Percentiles rank a stretch among this genome's conserved stretches.
Evolutionary conservation across 2,888 invertebrate species (phyloP).

Genomic region (Dynastes maya): DNA sequence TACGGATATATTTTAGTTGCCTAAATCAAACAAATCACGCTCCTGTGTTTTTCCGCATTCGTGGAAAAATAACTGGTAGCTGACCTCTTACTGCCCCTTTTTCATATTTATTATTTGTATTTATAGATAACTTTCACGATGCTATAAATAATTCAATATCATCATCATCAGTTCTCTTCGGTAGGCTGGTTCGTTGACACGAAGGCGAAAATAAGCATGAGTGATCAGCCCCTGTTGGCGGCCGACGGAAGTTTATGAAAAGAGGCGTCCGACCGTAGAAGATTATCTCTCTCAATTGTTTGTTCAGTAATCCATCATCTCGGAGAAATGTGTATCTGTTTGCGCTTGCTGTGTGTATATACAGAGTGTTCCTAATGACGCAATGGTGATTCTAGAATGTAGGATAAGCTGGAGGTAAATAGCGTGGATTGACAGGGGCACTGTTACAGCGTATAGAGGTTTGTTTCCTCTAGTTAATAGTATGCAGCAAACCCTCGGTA

Average conservation of each 20-base stretch:
- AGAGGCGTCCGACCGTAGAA: conserved; percentile 59
- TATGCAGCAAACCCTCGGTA: no score
- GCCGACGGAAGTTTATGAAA: conserved; percentile 57
- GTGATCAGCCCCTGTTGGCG: conserved; percentile 51
- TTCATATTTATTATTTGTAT: conserved; percentile 29
- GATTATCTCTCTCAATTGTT: conserved; percentile 63
- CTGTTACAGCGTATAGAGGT: not conserved
- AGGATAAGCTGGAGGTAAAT: conserved; percentile 2
- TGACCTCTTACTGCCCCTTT: not conserved
- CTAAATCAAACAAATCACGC: no score
- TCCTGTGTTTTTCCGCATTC: not conserved
- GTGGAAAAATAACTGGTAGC: not conserved
- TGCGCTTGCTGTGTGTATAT: conserved; percentile 21
- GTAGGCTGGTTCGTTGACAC: conserved; percentile 36
- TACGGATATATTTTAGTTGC: no score
- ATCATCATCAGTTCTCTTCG: conserved; percentile 30
- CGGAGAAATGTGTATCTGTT: conserved; percentile 38
- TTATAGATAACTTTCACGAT: conserved; percentile 29
- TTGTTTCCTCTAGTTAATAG: no score
- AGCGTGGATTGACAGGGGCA: conserved; percentile 6
- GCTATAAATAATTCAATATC: conserved; percentile 45
- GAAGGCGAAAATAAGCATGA: conserved; percentile 55
- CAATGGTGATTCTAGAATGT: conserved; percentile 2
- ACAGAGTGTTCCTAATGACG: conserved; percentile 16
- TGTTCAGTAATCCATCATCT: conserved; percentile 65